A percentile compares a stretch with the other conserved stretches of the same genome.
These are phyloP conservation scores for Elaeidobius kamerunicus DNA, from an alignment of 2,888 invertebrate species.

Conservation along the genomic window DNA sequence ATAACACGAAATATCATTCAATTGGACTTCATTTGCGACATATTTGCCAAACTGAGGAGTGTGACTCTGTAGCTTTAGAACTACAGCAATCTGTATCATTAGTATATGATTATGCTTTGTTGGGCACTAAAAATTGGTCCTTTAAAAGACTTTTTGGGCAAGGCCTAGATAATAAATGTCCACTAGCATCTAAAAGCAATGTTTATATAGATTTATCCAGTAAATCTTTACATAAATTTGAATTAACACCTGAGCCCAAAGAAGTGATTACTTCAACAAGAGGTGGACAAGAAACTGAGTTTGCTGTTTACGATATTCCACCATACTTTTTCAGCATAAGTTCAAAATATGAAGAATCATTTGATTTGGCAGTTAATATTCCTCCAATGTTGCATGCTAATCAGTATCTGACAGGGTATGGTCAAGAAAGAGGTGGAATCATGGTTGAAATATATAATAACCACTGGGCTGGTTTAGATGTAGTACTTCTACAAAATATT, in stretches of 20 bases:
- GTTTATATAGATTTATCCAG: slow-evolving; percentile 78
- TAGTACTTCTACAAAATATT: slow-evolving; percentile 85
- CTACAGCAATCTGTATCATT: slow-evolving; percentile 82
- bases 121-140: slow-evolving; percentile 75
- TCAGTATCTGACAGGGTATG: slow-evolving; percentile 83
- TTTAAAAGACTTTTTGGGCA: slow-evolving; percentile 83
- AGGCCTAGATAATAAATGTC: slow-evolving; percentile 77
- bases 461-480: slow-evolving; percentile 69
- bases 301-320: slow-evolving; percentile 66
- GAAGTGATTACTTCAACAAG: slow-evolving; percentile 58
- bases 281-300: slow-evolving; percentile 64
- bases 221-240: slow-evolving; percentile 61
- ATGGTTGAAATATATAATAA: slow-evolving; percentile 82
- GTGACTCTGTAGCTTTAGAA: slow-evolving; percentile 64
- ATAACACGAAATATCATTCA: slow-evolving; percentile 92
- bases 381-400: slow-evolving; percentile 73
- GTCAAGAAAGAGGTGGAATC: slow-evolving; percentile 88
- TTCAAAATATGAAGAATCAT: slow-evolving; percentile 44
- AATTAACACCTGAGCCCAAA: slow-evolving; percentile 62
- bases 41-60: slow-evolving; percentile 60
- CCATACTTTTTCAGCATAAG: slow-evolving; percentile 62
- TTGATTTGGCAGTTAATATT: slow-evolving; percentile 53
- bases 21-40: slow-evolving; percentile 81
- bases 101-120: slow-evolving; percentile 77
- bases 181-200: slow-evolving; percentile 71